These are phyloP conservation scores for Matsumyia berberina DNA, from an alignment of 2,888 invertebrate genomes.

Conservation along the genomic window DNA sequence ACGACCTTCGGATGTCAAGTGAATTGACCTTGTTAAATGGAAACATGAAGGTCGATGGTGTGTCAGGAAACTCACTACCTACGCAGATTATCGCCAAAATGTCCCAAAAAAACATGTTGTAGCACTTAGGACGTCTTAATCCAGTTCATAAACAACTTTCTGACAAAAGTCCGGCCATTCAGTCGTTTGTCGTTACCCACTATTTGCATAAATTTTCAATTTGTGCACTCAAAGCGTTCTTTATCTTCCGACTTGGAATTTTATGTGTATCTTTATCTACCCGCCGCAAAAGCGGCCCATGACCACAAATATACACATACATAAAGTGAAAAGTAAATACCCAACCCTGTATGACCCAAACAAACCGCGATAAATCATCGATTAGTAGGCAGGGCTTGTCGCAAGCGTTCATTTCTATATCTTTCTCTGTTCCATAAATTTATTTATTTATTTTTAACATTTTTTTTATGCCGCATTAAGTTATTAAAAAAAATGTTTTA, in stretches of 20 bases:
- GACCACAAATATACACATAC: background rate
- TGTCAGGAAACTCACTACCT: too few relatives aligned
- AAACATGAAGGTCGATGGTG: too few relatives aligned
- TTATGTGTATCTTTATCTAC: background rate
- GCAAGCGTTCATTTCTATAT: slow-evolving; percentile 16
- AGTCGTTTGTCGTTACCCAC: background rate
- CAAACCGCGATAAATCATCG: slow-evolving; percentile 72
- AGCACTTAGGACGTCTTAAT: too few relatives aligned
- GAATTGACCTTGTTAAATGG: too few relatives aligned
- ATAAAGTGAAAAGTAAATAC: slow-evolving; percentile 45
- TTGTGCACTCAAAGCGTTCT: slow-evolving; percentile 1
- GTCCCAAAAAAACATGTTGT: too few relatives aligned
- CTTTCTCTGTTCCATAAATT: slow-evolving; percentile 39
- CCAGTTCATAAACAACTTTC: too few relatives aligned
- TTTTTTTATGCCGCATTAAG: slow-evolving; percentile 46
- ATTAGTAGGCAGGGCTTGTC: slow-evolving; percentile 69
- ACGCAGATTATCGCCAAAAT: too few relatives aligned
- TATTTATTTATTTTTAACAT: slow-evolving; percentile 26
- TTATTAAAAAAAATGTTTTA: slow-evolving; percentile 58
- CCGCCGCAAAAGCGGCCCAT: background rate
- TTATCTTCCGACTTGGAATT: slow-evolving; percentile 10
- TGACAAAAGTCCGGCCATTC: background rate
- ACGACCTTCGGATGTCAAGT: too few relatives aligned
- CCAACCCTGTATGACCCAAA: slow-evolving; percentile 63
- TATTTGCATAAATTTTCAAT: background rate